phyloP scores from a whole-genome alignment of 1,140 invertebrate species.

The Drosophila triauraria region DNA sequence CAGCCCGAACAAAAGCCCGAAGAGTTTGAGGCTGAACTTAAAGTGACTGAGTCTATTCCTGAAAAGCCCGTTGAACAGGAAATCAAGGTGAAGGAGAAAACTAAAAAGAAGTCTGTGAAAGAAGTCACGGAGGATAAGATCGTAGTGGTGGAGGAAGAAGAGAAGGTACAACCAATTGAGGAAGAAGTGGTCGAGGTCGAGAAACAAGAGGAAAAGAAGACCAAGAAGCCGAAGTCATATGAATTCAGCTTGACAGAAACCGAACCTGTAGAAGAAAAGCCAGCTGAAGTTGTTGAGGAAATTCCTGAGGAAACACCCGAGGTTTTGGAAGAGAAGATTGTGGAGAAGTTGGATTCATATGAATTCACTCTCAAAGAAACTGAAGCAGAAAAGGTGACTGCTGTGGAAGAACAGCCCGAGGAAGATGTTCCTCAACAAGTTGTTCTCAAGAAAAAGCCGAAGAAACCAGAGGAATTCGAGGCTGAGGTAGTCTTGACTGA shows the following conservation, averaged over 20 bases:
- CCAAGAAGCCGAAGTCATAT: slow-evolving; percentile 58
- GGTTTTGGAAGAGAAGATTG: slow-evolving; percentile 53
- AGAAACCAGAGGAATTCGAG: slow-evolving; percentile 54
- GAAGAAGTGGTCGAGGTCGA: slow-evolving; percentile 12
- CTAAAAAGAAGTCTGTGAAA: slow-evolving; percentile 69
- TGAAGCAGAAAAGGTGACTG: slow-evolving; percentile 50
- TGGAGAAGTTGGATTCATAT: slow-evolving; percentile 70
- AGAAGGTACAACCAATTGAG: slow-evolving; percentile 41
- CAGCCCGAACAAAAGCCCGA: slow-evolving; percentile 44
- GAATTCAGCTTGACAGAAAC: slow-evolving; percentile 71
- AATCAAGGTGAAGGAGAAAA: slow-evolving; percentile 79
- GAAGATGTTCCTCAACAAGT: slow-evolving; percentile 64
- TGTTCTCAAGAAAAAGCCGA: slow-evolving; percentile 68
- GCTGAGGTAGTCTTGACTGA: slow-evolving; percentile 69
- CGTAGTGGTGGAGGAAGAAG: slow-evolving; percentile 69
- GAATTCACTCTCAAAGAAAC: slow-evolving; percentile 69
- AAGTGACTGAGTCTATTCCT: slow-evolving; percentile 59
- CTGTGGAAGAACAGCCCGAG: slow-evolving; percentile 36
- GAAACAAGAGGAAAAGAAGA: slow-evolving; percentile 38
- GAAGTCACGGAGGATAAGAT: slow-evolving; percentile 52
- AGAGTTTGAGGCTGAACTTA: slow-evolving; percentile 62
- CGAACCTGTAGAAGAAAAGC: slow-evolving; percentile 49
- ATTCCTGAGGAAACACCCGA: slow-evolving; percentile 47
- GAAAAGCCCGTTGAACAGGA: slow-evolving; percentile 72
- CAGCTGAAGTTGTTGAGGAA: slow-evolving; percentile 52